Evolutionary conservation across 2,888 invertebrate genomes (phyloP).

Genomic region (Plemyria rubiginata): DNA sequence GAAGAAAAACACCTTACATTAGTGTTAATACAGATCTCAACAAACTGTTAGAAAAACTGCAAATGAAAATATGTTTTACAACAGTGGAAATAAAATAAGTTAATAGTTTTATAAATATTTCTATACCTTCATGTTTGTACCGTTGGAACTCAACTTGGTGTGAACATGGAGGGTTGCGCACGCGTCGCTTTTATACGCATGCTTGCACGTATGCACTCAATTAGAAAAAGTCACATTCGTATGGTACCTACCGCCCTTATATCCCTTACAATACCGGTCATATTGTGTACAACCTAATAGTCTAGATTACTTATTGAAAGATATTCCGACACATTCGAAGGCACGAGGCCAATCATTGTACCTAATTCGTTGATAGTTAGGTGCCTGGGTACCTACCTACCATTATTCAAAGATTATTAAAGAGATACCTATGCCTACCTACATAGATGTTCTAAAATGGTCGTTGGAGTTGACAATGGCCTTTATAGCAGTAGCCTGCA

Average conservation of each 20-base stretch:
- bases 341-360: conserved; percentile 34
- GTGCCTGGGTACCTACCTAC: conserved; percentile 19
- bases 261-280: conserved; percentile 60
- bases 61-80: background rate
- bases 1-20: too few relatives aligned
- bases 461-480: conserved; percentile 1
- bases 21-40: too few relatives aligned
- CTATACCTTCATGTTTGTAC: conserved; percentile 74
- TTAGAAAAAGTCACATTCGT: conserved; percentile 62
- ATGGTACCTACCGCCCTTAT: conserved; percentile 58
- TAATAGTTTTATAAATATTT: conserved; percentile 23
- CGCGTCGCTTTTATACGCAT: conserved; percentile 68
- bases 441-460: conserved; percentile 8
- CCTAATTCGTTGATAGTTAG: conserved; percentile 29
- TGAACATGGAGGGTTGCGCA: conserved; percentile 66
- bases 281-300: conserved; percentile 34
- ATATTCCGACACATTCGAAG: conserved; percentile 31
- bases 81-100: background rate
- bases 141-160: conserved; percentile 61
- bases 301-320: conserved; percentile 25
- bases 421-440: background rate
- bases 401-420: conserved; percentile 24
- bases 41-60: too few relatives aligned
- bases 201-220: conserved; percentile 49
- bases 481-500: background rate